Conservation (phyloP, 92 coral and sea anemone genomes). For the Zoanthus sansibaricus region DNA sequence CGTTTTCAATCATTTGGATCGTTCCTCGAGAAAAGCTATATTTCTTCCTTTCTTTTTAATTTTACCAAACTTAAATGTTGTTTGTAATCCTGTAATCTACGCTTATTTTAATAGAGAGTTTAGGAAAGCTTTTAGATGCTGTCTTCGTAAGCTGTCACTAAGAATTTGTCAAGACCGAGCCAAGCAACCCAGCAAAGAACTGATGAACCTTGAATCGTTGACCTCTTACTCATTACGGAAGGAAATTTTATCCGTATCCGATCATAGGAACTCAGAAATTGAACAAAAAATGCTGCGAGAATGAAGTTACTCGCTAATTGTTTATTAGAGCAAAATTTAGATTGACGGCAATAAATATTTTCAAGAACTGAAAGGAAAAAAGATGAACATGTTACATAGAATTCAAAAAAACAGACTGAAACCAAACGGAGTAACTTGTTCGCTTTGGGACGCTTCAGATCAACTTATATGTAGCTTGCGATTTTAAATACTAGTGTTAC, state of each 20-base stretch:
- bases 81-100: constrained; percentile 38
- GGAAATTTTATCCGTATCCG: neutral
- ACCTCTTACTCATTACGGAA: neutral
- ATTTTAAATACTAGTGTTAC: too few species aligned
- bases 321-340: too few species aligned
- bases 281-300: constrained; percentile 7
- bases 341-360: too few species aligned
- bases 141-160: constrained; percentile 5
- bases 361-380: too few species aligned
- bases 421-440: too few species aligned
- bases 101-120: constrained; percentile 39
- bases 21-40: constrained; percentile 28
- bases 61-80: constrained; percentile 38
- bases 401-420: too few species aligned
- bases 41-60: constrained; percentile 15
- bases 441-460: too few species aligned
- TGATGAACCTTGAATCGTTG: neutral
- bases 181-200: neutral
- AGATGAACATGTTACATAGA: too few species aligned
- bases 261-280: neutral
- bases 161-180: neutral
- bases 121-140: constrained; percentile 28
- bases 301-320: neutral
- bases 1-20: constrained; percentile 1
- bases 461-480: too few species aligned